Evolutionary conservation across 2,113 vertebrate genomes (phyloP), one percentile per base, ranked within the genome.

Genomic region (Telmatochromis sp.): DNA sequence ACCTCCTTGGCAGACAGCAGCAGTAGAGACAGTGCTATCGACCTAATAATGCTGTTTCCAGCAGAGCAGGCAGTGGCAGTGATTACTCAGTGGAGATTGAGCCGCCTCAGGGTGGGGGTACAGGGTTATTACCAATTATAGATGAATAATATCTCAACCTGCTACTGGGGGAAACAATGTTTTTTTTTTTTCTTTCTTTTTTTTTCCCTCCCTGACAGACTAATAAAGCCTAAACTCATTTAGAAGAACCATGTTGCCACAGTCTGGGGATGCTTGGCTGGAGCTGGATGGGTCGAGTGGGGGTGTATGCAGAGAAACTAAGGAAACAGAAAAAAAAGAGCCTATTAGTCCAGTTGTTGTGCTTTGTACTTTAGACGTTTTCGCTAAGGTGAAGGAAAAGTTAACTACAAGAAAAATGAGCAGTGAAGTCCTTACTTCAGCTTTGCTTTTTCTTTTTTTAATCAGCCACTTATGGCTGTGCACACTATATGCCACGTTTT

Each of bases 91-190:
- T 90, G 83, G 91, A 94, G 92, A 95, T 83, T 84, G 92, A 93
- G 91, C 85, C n/a, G 93, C 93, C 92, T 93, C 87, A 5, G 91
- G 89, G 91, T 91, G 93, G 87, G 91, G 86, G 81, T 60, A 83
- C 60, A 13, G 87, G 93, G 89, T 94, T 95, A 94, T 95, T 95
- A 95, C 95, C 95, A 96, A 95, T 96, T 96, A 95, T 89, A 89
- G 89, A 94, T 96, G 94, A 96, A 95, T 96, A 95, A 95, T 95
- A 94, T 95, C 93, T 91, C 84, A 31, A 92, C 91, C 93, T 86
- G 92, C 92, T 87, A 80, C 81, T 82, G 87, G 82, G 81, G 87
- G 88, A 92, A 96, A 95, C 88, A 89, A 83, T 87, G 91, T 92
- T 89, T 87, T 80, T 23, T 33, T 26, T 9, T 15, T 3, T 58